Conservation (phyloP, 2,888 invertebrate genomes). For the Thymelicus sylvestris region DNA sequence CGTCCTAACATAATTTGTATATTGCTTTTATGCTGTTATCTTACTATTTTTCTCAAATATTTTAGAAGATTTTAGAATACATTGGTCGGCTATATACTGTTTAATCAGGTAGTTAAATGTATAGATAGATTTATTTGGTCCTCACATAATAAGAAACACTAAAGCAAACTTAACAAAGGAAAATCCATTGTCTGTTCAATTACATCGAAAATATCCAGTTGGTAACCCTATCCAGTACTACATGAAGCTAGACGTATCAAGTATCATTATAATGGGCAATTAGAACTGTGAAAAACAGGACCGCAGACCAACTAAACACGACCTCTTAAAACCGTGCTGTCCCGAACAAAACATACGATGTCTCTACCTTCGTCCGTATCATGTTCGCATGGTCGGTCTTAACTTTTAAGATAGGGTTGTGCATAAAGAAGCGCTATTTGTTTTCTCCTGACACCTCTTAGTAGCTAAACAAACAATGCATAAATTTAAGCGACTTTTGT, state of each 20-base stretch:
- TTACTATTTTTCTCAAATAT: too few relatives aligned
- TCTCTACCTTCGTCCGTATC: conserved; percentile 26
- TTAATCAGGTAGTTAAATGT: too few relatives aligned
- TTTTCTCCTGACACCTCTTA: conserved; percentile 78
- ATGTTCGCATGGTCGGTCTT: conserved; percentile 48
- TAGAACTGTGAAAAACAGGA: conserved; percentile 70
- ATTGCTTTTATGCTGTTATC: too few relatives aligned
- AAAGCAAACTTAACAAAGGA: neutral
- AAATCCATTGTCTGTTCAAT: conserved; percentile 1
- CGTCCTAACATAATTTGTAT: too few relatives aligned
- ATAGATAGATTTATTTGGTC: too few relatives aligned
- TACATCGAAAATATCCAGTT: neutral
- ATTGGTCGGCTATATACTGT: too few relatives aligned
- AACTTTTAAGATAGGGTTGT: conserved; percentile 65
- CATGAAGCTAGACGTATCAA: conserved; percentile 59
- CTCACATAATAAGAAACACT: neutral
- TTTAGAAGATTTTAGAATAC: too few relatives aligned
- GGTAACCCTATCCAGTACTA: conserved; percentile 15
- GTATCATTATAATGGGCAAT: conserved; percentile 83
- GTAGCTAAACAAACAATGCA: conserved; percentile 80
- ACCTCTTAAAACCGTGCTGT: conserved; percentile 42
- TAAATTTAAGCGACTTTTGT: conserved; percentile 75
- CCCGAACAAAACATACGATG: conserved; percentile 6
- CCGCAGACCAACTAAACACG: conserved; percentile 47
- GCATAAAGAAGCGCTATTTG: conserved; percentile 71